Evolutionary conservation across 2,113 vertebrate species (phyloP), one percentile per base, ranked within the genome.

Genomic region (Ploceus nigricollis): DNA sequence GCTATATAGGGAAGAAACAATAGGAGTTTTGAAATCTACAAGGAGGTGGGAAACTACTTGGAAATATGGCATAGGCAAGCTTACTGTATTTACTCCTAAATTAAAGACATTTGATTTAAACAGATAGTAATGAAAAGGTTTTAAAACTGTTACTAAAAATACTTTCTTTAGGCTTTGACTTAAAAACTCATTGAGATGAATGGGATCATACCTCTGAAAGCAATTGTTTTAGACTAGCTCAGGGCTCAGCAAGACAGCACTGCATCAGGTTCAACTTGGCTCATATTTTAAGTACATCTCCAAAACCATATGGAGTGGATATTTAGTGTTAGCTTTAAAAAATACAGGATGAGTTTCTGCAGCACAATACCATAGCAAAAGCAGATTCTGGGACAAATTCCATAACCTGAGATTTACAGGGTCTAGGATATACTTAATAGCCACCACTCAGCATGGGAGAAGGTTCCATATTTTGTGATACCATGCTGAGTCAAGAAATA

Each of bases 251-350:
- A 88, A 95, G 93, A 73, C 56, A 93, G 66, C 0, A 0, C 17
- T 48, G 42, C 54, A 86, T 77, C 82, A 90, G 48, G 42, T 78
- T 93, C 72, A 80, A 83, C 64, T 89, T 96, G 82, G 92, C 82
- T 94, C 68, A 27, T 73, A 86, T 71, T 94, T 81, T 76, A 95
- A 84, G 28, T 69, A 82, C 3, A 7, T 84, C 61, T 93, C 61
- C 35, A 90, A 86, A 91, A 90, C 25, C 76, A 93, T 87, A 90
- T 68, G 87, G 83, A 93, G 45, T 45, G 11, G 40, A 56, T 84
- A 84, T 87, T 84, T 87, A 86, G 15, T 92, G 69, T 72, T 91
- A 86, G 80, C 40, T 93, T 95, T 64, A 35, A 89, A 94, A 91
- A 93, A 87, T 44, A 56, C 40, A 94, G 61, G 24, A 70, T 0